Evolutionary conservation across 2,113 vertebrate genomes (phyloP).

Genomic region (Hippocampus comes): DNA sequence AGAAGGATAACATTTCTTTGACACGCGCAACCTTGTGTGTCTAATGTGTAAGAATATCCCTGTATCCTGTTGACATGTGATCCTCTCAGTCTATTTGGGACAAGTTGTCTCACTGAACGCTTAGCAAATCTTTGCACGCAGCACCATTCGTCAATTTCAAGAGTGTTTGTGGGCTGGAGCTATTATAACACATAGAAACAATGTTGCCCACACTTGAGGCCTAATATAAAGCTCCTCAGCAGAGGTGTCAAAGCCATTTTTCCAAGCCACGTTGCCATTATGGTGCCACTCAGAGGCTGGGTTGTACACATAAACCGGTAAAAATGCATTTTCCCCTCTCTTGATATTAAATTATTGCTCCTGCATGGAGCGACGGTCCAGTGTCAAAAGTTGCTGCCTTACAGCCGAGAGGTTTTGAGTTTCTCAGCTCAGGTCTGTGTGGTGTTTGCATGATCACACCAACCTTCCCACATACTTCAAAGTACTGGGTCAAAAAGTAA

Average conservation of each 20-base stretch:
- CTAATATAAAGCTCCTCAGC: conserved; percentile 44
- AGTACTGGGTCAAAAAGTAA: no score
- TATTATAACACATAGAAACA: conserved; percentile 53
- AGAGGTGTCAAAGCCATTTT: conserved; percentile 3
- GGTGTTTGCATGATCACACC: not conserved
- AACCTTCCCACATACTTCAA: not conserved
- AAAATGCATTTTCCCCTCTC: not conserved
- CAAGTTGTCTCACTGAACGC: conserved; percentile 69
- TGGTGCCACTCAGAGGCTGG: not conserved
- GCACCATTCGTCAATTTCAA: conserved; percentile 75
- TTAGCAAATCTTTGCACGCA: conserved; percentile 71
- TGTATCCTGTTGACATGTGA: conserved; percentile 77
- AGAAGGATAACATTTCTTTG: conserved; percentile 78
- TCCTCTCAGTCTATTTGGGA: conserved; percentile 74
- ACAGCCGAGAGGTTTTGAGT: not conserved
- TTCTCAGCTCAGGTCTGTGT: not conserved
- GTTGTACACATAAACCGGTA: not conserved
- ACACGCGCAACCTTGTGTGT: conserved; percentile 71
- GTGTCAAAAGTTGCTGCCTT: not conserved
- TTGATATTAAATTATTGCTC: not conserved
- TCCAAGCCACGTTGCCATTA: not conserved
- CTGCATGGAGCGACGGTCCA: no score
- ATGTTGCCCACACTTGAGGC: conserved; percentile 50
- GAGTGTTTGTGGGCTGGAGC: conserved; percentile 55
- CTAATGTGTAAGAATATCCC: conserved; percentile 70